A percentile compares a stretch with the other conserved stretches of the same genome.
These are phyloP conservation scores for Haemorhous mexicanus DNA, from an alignment of 2,113 vertebrate genomes.

Conservation along the genomic window DNA sequence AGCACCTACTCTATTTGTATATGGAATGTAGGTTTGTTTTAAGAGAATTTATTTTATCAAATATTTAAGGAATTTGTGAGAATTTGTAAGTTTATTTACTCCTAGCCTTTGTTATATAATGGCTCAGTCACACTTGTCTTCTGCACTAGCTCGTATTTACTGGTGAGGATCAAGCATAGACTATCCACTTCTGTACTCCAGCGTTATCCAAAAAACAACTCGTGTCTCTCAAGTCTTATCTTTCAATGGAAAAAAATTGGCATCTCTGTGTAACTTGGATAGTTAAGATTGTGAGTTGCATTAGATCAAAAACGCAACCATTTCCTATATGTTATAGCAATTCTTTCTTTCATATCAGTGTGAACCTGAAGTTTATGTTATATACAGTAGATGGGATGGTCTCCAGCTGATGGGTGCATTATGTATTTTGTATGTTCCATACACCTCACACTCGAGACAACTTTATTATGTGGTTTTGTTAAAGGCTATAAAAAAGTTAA, in stretches of 20 bases:
- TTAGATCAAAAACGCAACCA: conserved; percentile 54
- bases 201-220: conserved; percentile 49
- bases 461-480: not conserved
- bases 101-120: not conserved
- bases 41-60: not conserved
- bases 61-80: conserved; percentile 5
- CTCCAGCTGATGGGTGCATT: not conserved
- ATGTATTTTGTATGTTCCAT: not conserved
- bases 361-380: conserved; percentile 3
- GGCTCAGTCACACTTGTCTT: conserved; percentile 55
- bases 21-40: not conserved
- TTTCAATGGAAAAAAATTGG: conserved; percentile 55
- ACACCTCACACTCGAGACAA: not conserved
- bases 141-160: conserved; percentile 60
- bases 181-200: conserved; percentile 59
- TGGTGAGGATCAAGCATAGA: conserved; percentile 56
- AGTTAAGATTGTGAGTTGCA: conserved; percentile 58
- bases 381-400: not conserved
- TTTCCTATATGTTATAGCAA: conserved; percentile 43
- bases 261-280: conserved; percentile 58
- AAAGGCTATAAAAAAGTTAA: not conserved
- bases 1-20: not conserved
- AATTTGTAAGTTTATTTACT: not conserved
- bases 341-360: conserved; percentile 25
- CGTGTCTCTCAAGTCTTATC: conserved; percentile 56